Conservation (phyloP, 1,140 invertebrate genomes). For the Drosophila truncata region DNA sequence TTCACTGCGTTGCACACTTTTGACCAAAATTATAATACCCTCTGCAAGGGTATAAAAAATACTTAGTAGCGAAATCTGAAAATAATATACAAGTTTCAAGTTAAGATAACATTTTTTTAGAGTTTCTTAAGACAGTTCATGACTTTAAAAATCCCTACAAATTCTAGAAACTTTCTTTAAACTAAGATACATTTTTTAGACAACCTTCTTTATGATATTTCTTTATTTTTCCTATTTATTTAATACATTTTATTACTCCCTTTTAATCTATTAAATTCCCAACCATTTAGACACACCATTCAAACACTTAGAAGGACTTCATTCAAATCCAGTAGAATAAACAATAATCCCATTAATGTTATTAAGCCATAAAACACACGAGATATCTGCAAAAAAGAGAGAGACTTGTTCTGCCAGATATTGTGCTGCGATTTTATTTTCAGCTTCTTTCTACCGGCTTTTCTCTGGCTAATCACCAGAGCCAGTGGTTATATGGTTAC, state of each 20-base stretch:
- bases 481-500: background rate
- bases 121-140: background rate
- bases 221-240: background rate
- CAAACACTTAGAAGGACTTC: constrained; percentile 1
- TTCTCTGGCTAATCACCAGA: constrained; percentile 24
- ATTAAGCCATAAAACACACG: constrained; percentile 16
- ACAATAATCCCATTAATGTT: constrained; percentile 16
- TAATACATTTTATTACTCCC: no score
- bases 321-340: constrained; percentile 12
- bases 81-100: background rate
- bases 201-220: no score
- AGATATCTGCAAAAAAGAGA: constrained; percentile 8
- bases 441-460: background rate
- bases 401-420: background rate
- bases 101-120: background rate
- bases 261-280: background rate
- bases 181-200: background rate
- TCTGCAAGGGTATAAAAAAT: no score
- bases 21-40: no score
- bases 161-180: no score
- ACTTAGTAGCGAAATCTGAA: background rate
- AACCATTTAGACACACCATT: constrained; percentile 5
- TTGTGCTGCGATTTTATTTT: constrained; percentile 17
- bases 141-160: background rate
- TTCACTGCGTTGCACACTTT: no score